These are phyloP conservation scores for Ariolimax columbianus DNA, from an alignment of 2,888 invertebrate genomes.

Conservation along the genomic window DNA sequence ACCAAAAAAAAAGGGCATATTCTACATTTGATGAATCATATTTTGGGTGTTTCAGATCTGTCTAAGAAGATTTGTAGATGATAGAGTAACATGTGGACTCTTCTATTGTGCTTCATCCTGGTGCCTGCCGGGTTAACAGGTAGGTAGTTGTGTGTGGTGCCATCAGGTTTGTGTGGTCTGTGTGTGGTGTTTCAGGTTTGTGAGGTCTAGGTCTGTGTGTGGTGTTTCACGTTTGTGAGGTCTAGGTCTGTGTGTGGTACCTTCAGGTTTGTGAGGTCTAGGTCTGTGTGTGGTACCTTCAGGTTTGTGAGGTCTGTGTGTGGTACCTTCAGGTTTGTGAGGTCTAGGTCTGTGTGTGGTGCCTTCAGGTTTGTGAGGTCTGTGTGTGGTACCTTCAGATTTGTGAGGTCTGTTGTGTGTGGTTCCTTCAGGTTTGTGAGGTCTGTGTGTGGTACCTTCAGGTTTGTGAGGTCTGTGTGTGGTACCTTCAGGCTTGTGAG, in stretches of 20 bases:
- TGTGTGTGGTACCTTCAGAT: background rate
- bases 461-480: background rate
- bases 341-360: background rate
- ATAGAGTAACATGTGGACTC: background rate
- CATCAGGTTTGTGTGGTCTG: too few species aligned
- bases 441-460: background rate
- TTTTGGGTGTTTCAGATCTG: background rate
- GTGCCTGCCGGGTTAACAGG: background rate
- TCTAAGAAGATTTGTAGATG: background rate
- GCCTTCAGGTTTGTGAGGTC: background rate
- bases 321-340: background rate
- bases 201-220: too few species aligned
- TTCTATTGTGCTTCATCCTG: constrained; percentile 4
- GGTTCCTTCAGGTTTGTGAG: background rate
- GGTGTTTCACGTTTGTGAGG: too few species aligned
- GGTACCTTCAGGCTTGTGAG: background rate
- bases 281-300: background rate
- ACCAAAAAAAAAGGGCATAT: background rate
- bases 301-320: background rate
- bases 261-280: background rate
- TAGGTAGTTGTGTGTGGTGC: too few species aligned
- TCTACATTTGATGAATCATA: background rate
- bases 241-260: too few species aligned
- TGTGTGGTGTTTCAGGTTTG: too few species aligned
- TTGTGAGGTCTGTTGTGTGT: background rate